Conservation (phyloP, 2,797 vertebrate species). For the Saxicola maurus region DNA sequence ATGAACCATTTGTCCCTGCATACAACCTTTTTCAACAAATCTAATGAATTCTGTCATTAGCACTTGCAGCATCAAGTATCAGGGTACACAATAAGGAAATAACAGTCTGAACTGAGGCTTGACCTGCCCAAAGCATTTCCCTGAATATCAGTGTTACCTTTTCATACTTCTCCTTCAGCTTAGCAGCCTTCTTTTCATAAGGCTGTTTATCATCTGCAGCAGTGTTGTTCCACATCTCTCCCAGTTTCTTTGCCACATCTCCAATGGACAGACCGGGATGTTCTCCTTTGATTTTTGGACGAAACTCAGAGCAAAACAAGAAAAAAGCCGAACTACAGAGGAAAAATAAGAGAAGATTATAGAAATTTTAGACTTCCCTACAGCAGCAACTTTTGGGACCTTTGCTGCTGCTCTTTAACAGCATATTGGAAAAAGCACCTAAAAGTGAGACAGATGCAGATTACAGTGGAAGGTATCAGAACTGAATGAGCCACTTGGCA, state of each 20-base stretch:
- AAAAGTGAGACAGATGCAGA: neutral
- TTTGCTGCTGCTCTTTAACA: neutral
- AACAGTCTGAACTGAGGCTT: neutral
- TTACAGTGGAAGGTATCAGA: neutral
- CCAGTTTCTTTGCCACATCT: conserved; percentile 93
- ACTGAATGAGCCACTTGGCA: neutral
- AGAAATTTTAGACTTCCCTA: neutral
- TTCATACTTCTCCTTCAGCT: conserved; percentile 97
- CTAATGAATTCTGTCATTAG: neutral
- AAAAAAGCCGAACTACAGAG: conserved; percentile 91
- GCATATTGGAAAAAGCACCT: neutral
- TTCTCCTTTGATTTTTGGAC: conserved; percentile 91
- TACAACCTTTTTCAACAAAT: neutral
- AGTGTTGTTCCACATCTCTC: conserved; percentile 94
- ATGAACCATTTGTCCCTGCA: rapidly evolving
- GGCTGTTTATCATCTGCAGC: conserved; percentile 90
- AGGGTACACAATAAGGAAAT: rapidly evolving
- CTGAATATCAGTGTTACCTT: conserved; percentile 74
- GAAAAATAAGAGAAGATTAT: neutral
- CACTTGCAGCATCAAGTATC: neutral
- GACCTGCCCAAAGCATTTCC: neutral
- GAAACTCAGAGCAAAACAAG: conserved; percentile 93
- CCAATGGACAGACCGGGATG: conserved; percentile 89
- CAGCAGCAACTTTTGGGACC: neutral
- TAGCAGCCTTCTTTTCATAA: conserved; percentile 92